Percentiles rank a stretch among this genome's conserved stretches.
These are phyloP conservation scores for Syncerus caffer DNA, from an alignment of 2,797 vertebrate genomes.

Conservation along the genomic window DNA sequence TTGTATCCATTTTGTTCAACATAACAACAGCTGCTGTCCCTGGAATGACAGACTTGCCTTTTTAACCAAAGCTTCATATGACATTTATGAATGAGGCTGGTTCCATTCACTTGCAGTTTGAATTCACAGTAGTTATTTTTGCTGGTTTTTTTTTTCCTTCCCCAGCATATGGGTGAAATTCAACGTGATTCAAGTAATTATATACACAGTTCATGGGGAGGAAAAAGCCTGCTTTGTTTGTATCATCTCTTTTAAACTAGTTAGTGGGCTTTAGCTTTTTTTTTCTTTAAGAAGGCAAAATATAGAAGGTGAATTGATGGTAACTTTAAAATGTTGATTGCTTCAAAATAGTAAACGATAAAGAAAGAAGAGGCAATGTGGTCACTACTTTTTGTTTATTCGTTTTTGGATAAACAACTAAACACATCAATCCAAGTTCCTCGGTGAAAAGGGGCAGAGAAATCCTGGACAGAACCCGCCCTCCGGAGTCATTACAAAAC, in stretches of 20 bases:
- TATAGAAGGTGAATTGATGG: background rate
- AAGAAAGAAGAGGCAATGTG: background rate
- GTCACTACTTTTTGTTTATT: constrained; percentile 36
- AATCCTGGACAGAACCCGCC: background rate
- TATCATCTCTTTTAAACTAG: constrained; percentile 55
- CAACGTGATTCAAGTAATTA: constrained; percentile 77
- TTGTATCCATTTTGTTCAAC: constrained; percentile 93
- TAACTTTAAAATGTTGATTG: constrained; percentile 30
- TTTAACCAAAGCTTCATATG: constrained; percentile 83
- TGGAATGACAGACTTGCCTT: constrained; percentile 86
- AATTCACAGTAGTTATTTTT: constrained; percentile 82
- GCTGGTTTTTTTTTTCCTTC: constrained; percentile 32
- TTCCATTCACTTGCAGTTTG: constrained; percentile 82
- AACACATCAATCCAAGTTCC: constrained; percentile 15
- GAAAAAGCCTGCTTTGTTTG: constrained; percentile 68
- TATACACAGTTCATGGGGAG: constrained; percentile 52
- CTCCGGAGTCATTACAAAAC: background rate
- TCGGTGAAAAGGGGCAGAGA: constrained; percentile 11
- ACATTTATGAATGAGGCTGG: constrained; percentile 88
- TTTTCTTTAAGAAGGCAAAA: constrained; percentile 48
- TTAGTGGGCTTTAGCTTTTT: constrained; percentile 40
- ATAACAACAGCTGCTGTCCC: constrained; percentile 90
- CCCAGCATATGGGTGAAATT: constrained; percentile 69
- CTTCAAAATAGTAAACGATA: background rate
- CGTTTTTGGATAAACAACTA: constrained; percentile 49